phyloP scores from a whole-genome alignment of 2,113 vertebrate species.

The Stigmatopora argus region DNA sequence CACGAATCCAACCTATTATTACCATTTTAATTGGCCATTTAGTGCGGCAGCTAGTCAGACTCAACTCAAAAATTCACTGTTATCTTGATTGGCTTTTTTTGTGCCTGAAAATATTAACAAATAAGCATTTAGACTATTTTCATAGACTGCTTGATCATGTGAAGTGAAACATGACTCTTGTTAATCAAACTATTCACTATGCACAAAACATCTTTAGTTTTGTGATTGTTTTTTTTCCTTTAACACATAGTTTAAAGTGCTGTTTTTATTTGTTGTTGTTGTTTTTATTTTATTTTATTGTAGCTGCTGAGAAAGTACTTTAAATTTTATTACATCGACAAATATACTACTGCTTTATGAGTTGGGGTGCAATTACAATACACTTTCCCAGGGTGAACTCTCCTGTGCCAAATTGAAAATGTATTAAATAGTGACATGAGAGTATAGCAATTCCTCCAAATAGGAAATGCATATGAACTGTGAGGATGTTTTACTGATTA shows the following conservation, averaged over 20 bases:
- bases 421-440: constrained; percentile 4
- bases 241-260: constrained; percentile 10
- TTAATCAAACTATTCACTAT: constrained; percentile 23
- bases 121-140: neutral
- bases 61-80: constrained; percentile 24
- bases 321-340: constrained; percentile 25
- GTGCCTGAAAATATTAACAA: constrained; percentile 21
- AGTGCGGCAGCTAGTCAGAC: constrained; percentile 45
- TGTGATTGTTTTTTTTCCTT: constrained; percentile 27
- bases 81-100: constrained; percentile 4
- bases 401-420: constrained; percentile 6
- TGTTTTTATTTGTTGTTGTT: constrained; percentile 24
- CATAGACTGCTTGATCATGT: neutral
- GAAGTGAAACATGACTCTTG: neutral
- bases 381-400: constrained; percentile 7
- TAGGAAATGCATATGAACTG: neutral
- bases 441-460: constrained; percentile 4
- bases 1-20: constrained; percentile 47
- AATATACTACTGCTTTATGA: constrained; percentile 14
- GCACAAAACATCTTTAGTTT: neutral
- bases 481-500: neutral
- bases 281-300: neutral
- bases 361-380: constrained; percentile 6
- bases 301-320: constrained; percentile 16
- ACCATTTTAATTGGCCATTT: constrained; percentile 49